These are phyloP conservation scores for Ispidina lecontei DNA, from an alignment of 2,797 vertebrate genomes.

Conservation along the genomic window DNA sequence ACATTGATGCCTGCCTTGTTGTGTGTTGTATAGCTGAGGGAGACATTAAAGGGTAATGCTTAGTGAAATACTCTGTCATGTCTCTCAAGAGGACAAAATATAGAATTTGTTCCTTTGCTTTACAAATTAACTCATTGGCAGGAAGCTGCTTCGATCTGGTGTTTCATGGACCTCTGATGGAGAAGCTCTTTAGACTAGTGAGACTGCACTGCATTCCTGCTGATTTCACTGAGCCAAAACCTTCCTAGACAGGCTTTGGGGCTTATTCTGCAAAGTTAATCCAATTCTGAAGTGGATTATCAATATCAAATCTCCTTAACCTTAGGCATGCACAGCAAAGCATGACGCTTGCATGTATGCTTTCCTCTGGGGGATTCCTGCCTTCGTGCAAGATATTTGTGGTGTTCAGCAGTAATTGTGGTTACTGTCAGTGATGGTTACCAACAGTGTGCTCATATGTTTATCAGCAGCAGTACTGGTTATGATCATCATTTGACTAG, in stretches of 20 bases:
- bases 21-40: background rate
- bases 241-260: background rate
- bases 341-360: background rate
- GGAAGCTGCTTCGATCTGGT: background rate
- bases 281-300: constrained; percentile 62
- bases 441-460: background rate
- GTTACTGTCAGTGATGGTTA: background rate
- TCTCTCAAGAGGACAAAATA: background rate
- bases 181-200: background rate
- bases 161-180: background rate
- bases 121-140: background rate
- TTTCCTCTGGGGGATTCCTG: background rate
- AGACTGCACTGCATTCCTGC: background rate
- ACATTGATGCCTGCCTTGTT: background rate
- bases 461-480: background rate
- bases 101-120: background rate
- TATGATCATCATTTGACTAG: background rate
- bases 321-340: constrained; percentile 29
- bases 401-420: background rate
- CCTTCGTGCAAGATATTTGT: background rate
- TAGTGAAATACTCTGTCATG: background rate
- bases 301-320: constrained; percentile 66
- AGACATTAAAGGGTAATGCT: background rate
- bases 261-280: constrained; percentile 44
- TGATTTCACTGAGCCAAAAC: background rate